Percentiles rank a stretch among this genome's conserved stretches.
These are phyloP conservation scores for Conistra vaccinii DNA, from an alignment of 2,888 invertebrate genomes.

Conservation along the genomic window DNA sequence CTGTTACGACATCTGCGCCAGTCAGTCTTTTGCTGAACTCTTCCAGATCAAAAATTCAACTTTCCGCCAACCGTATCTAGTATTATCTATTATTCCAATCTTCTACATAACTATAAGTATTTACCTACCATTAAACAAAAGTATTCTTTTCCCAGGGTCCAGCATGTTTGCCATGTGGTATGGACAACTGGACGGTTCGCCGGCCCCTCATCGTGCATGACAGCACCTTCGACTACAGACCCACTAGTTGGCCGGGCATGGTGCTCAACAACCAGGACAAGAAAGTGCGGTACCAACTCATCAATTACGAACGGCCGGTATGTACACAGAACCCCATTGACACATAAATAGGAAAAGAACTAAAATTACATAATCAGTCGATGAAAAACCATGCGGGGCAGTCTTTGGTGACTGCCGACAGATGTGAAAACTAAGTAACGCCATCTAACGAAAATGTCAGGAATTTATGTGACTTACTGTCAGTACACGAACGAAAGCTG, in stretches of 20 bases:
- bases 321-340: constrained; percentile 43
- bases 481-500: too few species aligned
- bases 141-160: constrained; percentile 74
- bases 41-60: background rate
- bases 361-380: background rate
- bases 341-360: background rate
- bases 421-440: too few species aligned
- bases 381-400: too few species aligned
- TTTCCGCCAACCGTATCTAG: background rate
- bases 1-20: background rate
- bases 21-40: too few species aligned
- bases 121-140: background rate
- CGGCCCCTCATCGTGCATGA: constrained; percentile 86
- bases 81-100: background rate
- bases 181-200: constrained; percentile 84
- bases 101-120: background rate
- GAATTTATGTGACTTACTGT: too few species aligned
- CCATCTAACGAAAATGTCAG: too few species aligned
- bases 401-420: too few species aligned
- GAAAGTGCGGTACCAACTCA: constrained; percentile 86
- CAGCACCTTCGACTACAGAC: constrained; percentile 87
- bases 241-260: constrained; percentile 87
- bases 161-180: constrained; percentile 82
- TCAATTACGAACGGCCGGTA: constrained; percentile 84
- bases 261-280: constrained; percentile 86